These are phyloP conservation scores for Bombyx mandarina DNA, from an alignment of 1,140 invertebrate species.

Conservation along the genomic window DNA sequence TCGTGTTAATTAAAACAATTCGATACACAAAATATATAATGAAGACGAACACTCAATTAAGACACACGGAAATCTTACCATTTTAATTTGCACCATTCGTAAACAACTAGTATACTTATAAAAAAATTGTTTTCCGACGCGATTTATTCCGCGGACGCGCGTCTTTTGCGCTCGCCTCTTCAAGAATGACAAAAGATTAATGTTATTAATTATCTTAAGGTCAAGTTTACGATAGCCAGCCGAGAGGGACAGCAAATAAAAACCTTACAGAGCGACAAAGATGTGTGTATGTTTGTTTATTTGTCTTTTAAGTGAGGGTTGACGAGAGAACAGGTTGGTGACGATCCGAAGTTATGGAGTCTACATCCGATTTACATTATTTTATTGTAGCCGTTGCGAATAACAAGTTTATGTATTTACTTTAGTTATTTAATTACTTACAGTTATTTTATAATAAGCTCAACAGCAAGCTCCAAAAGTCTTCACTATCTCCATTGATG, in stretches of 20 bases:
- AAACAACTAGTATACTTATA: not conserved
- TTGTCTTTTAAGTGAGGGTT: constrained; percentile 20
- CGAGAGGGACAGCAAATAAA: constrained; percentile 19
- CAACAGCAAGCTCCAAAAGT: no score
- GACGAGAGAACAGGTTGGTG: constrained; percentile 38
- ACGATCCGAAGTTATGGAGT: constrained; percentile 6
- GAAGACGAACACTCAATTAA: not conserved
- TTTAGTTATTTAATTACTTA: no score
- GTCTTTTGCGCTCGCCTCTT: constrained; percentile 21
- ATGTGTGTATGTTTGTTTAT: constrained; percentile 13
- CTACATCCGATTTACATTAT: no score
- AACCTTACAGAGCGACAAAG: constrained; percentile 21
- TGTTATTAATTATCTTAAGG: constrained; percentile 34
- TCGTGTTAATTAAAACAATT: not conserved
- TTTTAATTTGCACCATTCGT: not conserved
- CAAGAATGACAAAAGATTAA: constrained; percentile 31
- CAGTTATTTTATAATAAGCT: no score
- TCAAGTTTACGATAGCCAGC: constrained; percentile 44
- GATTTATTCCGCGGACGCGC: constrained; percentile 10
- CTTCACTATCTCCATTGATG: no score
- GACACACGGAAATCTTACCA: not conserved
- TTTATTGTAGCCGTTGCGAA: no score
- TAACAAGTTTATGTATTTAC: no score
- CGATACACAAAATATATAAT: not conserved
- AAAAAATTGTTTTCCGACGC: not conserved